Conservation (phyloP, 2,113 vertebrate genomes). For the Apaloderma vittatum region DNA sequence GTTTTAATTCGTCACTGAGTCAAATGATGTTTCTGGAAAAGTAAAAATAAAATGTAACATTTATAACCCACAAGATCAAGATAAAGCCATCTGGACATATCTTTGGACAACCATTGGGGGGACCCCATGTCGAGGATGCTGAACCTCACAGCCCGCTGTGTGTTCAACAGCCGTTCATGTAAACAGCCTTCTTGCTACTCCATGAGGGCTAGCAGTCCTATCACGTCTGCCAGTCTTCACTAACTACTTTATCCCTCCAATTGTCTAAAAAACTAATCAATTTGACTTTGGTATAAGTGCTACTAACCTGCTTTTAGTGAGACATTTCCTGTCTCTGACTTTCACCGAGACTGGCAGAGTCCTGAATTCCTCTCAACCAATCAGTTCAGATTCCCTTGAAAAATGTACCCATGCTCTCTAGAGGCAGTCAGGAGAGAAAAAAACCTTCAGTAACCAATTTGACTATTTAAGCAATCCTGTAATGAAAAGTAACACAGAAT, state of each 20-base stretch:
- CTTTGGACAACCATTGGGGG: neutral
- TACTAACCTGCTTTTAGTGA: neutral
- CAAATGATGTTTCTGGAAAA: constrained; percentile 40
- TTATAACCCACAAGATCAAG: neutral
- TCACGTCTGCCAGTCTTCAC: neutral
- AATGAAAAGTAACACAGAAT: neutral
- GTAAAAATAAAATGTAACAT: constrained; percentile 36
- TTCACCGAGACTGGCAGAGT: neutral
- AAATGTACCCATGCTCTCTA: neutral
- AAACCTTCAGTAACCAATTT: neutral
- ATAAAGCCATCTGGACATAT: neutral
- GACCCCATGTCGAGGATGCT: neutral
- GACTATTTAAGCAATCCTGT: neutral
- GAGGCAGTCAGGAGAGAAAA: neutral
- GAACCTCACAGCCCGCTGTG: neutral
- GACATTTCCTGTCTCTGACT: neutral
- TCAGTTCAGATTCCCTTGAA: neutral
- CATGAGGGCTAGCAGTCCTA: neutral
- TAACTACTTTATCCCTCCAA: neutral
- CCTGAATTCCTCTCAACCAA: neutral
- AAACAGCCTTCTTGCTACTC: neutral
- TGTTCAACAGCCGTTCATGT: neutral
- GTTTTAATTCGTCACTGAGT: constrained; percentile 9
- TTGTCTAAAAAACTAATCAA: neutral
- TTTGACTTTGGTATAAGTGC: neutral